phyloP scores from a whole-genome alignment of 2,888 invertebrate species.

The Trissolcus japonicus region DNA sequence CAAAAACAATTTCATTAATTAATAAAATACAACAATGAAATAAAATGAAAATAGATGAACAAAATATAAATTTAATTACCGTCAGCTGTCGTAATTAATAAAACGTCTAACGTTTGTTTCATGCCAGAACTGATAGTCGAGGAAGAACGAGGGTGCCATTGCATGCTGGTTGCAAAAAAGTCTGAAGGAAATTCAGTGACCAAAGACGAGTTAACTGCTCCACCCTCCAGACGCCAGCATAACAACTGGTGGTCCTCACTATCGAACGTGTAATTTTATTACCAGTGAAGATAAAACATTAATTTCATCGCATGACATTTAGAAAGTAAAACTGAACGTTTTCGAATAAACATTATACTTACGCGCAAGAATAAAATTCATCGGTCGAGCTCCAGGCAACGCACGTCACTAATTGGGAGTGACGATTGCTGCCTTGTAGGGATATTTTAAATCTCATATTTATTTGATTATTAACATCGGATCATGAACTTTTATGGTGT shows the following conservation, averaged over 20 bases:
- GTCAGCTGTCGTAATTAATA: slow-evolving; percentile 91
- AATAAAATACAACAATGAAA: background rate
- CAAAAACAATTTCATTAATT: background rate
- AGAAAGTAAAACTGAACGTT: slow-evolving; percentile 12
- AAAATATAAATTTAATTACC: slow-evolving; percentile 78
- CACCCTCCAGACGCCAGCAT: slow-evolving; percentile 88
- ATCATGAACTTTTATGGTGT: background rate
- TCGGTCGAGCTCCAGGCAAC: slow-evolving; percentile 96
- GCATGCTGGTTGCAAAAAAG: slow-evolving; percentile 92
- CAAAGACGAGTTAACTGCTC: slow-evolving; percentile 84
- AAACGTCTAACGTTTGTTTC: slow-evolving; percentile 85
- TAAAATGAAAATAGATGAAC: background rate
- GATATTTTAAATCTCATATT: slow-evolving; percentile 73
- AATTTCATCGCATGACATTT: background rate
- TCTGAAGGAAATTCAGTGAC: slow-evolving; percentile 89
- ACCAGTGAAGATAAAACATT: background rate
- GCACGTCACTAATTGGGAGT: slow-evolving; percentile 89
- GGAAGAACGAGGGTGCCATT: slow-evolving; percentile 87
- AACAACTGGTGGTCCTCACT: slow-evolving; percentile 95
- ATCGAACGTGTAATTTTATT: slow-evolving; percentile 60
- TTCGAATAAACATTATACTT: slow-evolving; percentile 5
- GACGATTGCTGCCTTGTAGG: slow-evolving; percentile 85
- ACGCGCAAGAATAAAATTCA: slow-evolving; percentile 95
- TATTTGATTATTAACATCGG: slow-evolving; percentile 10
- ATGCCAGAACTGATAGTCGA: slow-evolving; percentile 72